Base-by-base conservation (phyloP, 37 sponge, comb jelly and placozoan species). In the Amphimedon queenslandica region DNA sequence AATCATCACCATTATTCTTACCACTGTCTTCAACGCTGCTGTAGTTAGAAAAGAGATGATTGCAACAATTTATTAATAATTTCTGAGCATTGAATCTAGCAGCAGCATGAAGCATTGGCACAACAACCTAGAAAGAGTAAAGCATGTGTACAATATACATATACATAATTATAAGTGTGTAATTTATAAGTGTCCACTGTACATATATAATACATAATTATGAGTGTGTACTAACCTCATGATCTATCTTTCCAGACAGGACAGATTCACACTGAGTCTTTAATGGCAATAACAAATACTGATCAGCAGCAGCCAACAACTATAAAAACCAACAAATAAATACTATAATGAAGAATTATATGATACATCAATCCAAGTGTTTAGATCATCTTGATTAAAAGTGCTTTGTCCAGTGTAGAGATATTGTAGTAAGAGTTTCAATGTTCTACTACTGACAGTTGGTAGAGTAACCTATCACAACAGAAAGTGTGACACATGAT, bases 381-480 rank as follows among this genome's bases (percentile, higher is more conserved):
- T 93, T 55, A 93, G 81, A 68, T 93, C 94, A n/a, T 93, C 94
- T 1, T 75, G 75, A 4, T 90, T 82, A 67, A 89, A 93, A 8
- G 67, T 42, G 66, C 90, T 86, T 10, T 31, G 56, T 30, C 94
- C 94, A 0, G 90, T 89, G 81, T 93, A 93, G 18, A 93, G 76
- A 75, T 93, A 93, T 33, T 84, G 42, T 37, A 93, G 76, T 30
- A 88, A 43, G 21, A 43, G n/a, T 1, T 66, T 43, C 29, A 93
- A 20, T 55, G 89, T 87, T 4, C 60, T 42, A 24, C 72, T 47
- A 70, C 73, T 75, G 28, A 86, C 30, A 23, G 39, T 76, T 4
- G 81, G 72, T 20, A 86, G 55, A 33, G 87, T n/a, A 21, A 86
- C 56, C 87, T 86, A 74, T 63, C n/a, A 37, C n/a, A 27, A 35